Percentiles rank a stretch among this genome's conserved stretches.
These are phyloP conservation scores for Drosophila robusta DNA, from an alignment of 2,888 invertebrate species.

Conservation along the genomic window DNA sequence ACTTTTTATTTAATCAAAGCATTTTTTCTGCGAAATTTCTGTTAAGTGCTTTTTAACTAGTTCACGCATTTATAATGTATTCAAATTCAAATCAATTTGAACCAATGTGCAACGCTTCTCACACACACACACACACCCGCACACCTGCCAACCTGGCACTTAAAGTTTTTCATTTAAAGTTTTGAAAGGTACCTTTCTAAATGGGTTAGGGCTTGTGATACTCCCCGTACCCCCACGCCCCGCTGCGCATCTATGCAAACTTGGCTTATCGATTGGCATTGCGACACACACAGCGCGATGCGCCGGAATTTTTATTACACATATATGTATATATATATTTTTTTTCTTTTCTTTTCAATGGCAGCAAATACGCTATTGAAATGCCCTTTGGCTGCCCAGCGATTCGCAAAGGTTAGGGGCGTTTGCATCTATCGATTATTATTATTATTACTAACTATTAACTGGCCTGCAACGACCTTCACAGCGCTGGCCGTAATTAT, in stretches of 20 bases:
- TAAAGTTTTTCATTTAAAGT: constrained; percentile 78
- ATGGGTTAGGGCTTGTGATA: constrained; percentile 7
- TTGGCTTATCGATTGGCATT: constrained; percentile 65
- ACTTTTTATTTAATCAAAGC: background rate
- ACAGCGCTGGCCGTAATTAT: constrained; percentile 41
- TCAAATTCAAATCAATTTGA: constrained; percentile 12
- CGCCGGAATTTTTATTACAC: constrained; percentile 65
- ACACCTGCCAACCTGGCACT: constrained; percentile 45
- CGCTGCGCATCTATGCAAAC: constrained; percentile 55
- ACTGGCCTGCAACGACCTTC: constrained; percentile 66
- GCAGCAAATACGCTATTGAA: constrained; percentile 25
- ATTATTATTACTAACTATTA: constrained; percentile 50
- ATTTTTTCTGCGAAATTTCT: background rate
- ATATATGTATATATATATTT: constrained; percentile 8
- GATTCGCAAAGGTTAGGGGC: constrained; percentile 59
- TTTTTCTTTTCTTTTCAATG: constrained; percentile 45
- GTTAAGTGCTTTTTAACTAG: background rate
- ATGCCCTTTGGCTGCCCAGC: constrained; percentile 35
- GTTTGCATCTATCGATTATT: constrained; percentile 64
- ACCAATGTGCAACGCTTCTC: constrained; percentile 42
- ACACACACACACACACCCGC: constrained; percentile 13
- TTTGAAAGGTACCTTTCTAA: constrained; percentile 51
- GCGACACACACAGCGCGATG: constrained; percentile 50
- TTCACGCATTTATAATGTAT: background rate
- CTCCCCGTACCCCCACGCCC: background rate